These are phyloP conservation scores for Mimachlamys varia DNA, from an alignment of 2,888 invertebrate species.

Conservation along the genomic window DNA sequence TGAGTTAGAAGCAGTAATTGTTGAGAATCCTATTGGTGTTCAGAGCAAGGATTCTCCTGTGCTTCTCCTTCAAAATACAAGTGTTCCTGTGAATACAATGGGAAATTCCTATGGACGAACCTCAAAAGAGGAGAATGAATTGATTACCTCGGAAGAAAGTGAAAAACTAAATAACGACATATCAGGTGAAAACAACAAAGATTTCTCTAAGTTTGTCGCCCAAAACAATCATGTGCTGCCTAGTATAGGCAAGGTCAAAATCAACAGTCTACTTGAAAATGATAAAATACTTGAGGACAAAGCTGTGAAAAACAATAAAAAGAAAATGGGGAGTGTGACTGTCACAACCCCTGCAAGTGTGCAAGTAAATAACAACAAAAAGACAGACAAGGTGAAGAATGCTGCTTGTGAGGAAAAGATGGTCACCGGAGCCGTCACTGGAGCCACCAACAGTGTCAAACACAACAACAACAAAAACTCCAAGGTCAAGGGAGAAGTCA, in stretches of 20 bases:
- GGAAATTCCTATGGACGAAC: slow-evolving; percentile 61
- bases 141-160: not conserved
- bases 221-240: slow-evolving; percentile 39
- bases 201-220: slow-evolving; percentile 42
- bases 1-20: slow-evolving; percentile 39
- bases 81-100: slow-evolving; percentile 55
- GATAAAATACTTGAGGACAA: slow-evolving; percentile 41
- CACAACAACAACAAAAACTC: slow-evolving; percentile 66
- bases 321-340: slow-evolving; percentile 36
- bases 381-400: slow-evolving; percentile 46
- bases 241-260: slow-evolving; percentile 40
- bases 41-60: slow-evolving; percentile 2
- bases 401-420: slow-evolving; percentile 45
- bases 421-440: slow-evolving; percentile 41
- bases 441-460: slow-evolving; percentile 54
- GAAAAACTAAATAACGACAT: slow-evolving; percentile 40
- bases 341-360: not conserved
- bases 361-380: slow-evolving; percentile 42
- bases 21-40: slow-evolving; percentile 36
- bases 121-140: slow-evolving; percentile 27
- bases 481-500: slow-evolving; percentile 48
- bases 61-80: not conserved
- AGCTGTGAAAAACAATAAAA: slow-evolving; percentile 11
- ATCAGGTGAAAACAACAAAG: slow-evolving; percentile 25
- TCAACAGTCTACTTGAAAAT: slow-evolving; percentile 39